Evolutionary conservation across 1,140 invertebrate genomes (phyloP).

Genomic region (Monochamus saltuarius): DNA sequence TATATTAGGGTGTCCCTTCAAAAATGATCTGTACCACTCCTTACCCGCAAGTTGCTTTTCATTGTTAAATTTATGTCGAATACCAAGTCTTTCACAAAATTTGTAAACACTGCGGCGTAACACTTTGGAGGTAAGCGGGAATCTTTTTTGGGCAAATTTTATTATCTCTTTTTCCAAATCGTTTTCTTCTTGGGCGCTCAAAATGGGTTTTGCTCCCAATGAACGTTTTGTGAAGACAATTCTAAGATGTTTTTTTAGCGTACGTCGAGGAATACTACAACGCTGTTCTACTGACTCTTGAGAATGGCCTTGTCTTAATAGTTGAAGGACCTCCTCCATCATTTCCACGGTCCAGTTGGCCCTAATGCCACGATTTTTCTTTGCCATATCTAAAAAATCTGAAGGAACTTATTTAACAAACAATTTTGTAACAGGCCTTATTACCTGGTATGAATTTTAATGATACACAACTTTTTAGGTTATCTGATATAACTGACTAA

Average conservation of each 20-base stretch:
- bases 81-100: conserved; percentile 8
- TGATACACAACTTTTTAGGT: not conserved
- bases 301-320: conserved; percentile 17
- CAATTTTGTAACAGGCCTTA: conserved; percentile 2
- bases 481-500: conserved; percentile 1
- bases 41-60: not conserved
- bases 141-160: conserved; percentile 1
- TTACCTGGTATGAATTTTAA: conserved; percentile 2
- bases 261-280: conserved; percentile 23
- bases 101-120: conserved; percentile 24
- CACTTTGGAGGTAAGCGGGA: conserved; percentile 20
- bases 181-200: conserved; percentile 18
- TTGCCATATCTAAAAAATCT: conserved; percentile 19
- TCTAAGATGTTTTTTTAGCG: conserved; percentile 27
- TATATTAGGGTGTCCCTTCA: no score
- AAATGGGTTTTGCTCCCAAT: conserved; percentile 18
- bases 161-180: conserved; percentile 18
- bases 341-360: conserved; percentile 24
- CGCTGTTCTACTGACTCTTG: conserved; percentile 22
- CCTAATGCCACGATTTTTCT: conserved; percentile 25
- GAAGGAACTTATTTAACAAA: conserved; percentile 1
- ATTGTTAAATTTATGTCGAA: conserved; percentile 15
- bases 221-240: conserved; percentile 15
- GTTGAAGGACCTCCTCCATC: conserved; percentile 26
- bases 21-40: no score